Evolutionary conservation across 2,888 invertebrate species (phyloP), one percentile per base, ranked within the genome.

Genomic region (Megamerina dolium): DNA sequence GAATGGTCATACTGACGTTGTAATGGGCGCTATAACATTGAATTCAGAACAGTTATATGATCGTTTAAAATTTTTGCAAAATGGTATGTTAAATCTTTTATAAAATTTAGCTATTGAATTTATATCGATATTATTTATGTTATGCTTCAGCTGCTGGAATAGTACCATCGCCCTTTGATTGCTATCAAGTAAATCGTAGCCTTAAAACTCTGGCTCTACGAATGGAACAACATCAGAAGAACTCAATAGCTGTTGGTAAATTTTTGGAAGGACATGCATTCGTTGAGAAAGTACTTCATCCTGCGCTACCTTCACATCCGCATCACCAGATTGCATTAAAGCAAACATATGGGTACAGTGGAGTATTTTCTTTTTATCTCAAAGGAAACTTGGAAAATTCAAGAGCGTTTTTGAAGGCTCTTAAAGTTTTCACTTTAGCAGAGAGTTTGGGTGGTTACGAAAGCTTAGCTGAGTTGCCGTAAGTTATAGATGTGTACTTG

Each of bases 371-470:
- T 13, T 90, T 96, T 63, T 90, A 85, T 59, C 75, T 95, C 18
- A 83, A 83, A 58, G 93, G 92, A 1, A 83, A 77, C 4, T 60
- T 87, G 29, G 74, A 80, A 43, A 81, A 89, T 55, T 82, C 89
- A 0, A 75, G 75, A 43, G 82, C 76, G 42, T 87, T 96, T 62
- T 73, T 94, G 17, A 78, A 80, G 54, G 68, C 80, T 5, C 72
- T 94, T 21, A 85, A 90, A 73, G 57, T 92, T 18, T 92, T 95
- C 68, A 82, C 79, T 1, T 71, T 94, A 39, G 96, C 96, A 4
- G 96, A 95, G 68, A 95, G 94, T 63, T 78, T 99, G 47, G 97
- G 97, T 37, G 95, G 95, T 43, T 92, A 85, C 61, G 95, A 97
- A 67, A 93, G 92, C 64, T 78, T 97, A 52, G 90, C 92, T 3